Base-by-base conservation (phyloP, 2,888 invertebrate species). In the Himalopsyche tibetana region DNA sequence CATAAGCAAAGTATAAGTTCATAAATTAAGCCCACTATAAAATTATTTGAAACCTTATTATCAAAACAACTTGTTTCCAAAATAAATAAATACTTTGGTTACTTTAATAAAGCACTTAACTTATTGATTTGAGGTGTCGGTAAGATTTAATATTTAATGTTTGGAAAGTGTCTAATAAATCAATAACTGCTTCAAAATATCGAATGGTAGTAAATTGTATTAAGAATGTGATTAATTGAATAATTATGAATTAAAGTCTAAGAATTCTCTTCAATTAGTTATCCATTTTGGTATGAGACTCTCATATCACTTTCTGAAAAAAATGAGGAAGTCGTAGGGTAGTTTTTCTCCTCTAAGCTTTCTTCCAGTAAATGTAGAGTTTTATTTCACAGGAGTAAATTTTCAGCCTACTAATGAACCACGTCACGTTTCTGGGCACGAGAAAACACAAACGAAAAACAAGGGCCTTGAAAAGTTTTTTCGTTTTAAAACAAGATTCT, bases 361-460 rank as follows among this genome's bases (percentile, higher is more conserved):
- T 19, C 4, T 63, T 9, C 63, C 19, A 19, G 63, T 63, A 15
- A 63, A 63, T 19, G 63, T 28, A 19, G 28, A 28, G 63, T 63
- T 63, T 28, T 63, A 63, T 63, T 63, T 63, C 63, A 19, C 63
- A 19, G 63, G 74, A 55, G 82, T 36, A 85, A 85, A 85, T 63
- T 82, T 85, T 82, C 56, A 55, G 82, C 74, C 85, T 82, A 85
- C 82, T 85, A 85, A 85, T 85, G 85, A 85, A 82, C 85, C 85
- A 63, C 79, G 82, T 85, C 85, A 85, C 85, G 85, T 85, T 38
- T 85, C 51, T 38, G 56, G 38, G 63, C 63, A 56, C 15, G 9
- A 56, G 63, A 63, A 63, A 63, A 63, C 63, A 63, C 63, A 63
- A 19, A n/a, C 63, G 63, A 19, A 63, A 63, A 63, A 63, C 63